Evolutionary conservation across 30 jellyfish, hydroid and myxozoan genomes (phyloP).

Genomic region (Morbakka virulenta): DNA sequence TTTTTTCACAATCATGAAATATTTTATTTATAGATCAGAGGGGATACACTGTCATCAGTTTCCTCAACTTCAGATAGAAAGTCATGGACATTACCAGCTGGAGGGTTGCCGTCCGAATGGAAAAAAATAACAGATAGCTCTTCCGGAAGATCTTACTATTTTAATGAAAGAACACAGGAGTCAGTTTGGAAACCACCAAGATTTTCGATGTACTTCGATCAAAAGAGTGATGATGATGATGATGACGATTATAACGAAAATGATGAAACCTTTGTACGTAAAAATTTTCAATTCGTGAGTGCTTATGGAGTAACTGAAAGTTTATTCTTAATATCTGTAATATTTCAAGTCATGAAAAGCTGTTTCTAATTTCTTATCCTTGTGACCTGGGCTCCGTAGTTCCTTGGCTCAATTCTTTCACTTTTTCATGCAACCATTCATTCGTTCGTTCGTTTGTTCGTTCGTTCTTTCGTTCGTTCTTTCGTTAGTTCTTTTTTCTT

Average conservation of each 20-base stretch:
- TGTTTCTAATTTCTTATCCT: too few species aligned
- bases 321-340: too few species aligned
- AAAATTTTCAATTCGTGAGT: too few species aligned
- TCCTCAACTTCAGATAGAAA: not conserved
- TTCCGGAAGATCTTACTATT: constrained; percentile 75
- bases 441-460: too few species aligned
- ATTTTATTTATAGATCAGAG: not conserved
- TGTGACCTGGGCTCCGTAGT: too few species aligned
- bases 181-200: constrained; percentile 84
- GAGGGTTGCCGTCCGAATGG: constrained; percentile 81
- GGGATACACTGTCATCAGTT: not conserved
- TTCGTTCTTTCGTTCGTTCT: too few species aligned
- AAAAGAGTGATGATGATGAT: not conserved
- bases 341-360: too few species aligned
- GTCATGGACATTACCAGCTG: not conserved
- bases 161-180: constrained; percentile 67
- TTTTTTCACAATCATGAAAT: too few species aligned
- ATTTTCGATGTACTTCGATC: constrained; percentile 6
- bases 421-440: too few species aligned
- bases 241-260: not conserved
- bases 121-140: constrained; percentile 60
- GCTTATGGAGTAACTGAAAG: too few species aligned
- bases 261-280: not conserved
- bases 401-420: too few species aligned
- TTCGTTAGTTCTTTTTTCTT: too few species aligned